Conservation (phyloP, 2,888 invertebrate genomes). For the Barypeithes pellucidus region DNA sequence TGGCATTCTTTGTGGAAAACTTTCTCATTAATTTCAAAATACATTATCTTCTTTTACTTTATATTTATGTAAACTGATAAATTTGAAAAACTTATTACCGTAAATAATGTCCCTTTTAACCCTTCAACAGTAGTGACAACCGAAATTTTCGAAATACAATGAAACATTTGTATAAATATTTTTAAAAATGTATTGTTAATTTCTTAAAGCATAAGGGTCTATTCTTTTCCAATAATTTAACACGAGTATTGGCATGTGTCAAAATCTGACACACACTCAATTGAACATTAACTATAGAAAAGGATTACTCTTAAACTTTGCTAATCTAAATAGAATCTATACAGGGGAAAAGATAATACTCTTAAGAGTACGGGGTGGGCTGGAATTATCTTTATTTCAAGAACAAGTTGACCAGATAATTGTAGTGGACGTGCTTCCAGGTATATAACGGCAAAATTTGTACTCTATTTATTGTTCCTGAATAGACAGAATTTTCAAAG, state of each 20-base stretch:
- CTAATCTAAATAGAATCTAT: slow-evolving; percentile 52
- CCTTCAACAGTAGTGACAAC: slow-evolving; percentile 14
- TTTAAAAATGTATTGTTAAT: slow-evolving; percentile 39
- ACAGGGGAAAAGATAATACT: slow-evolving; percentile 43
- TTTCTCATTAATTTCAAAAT: too few relatives aligned
- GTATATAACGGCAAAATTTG: slow-evolving; percentile 49
- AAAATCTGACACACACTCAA: slow-evolving; percentile 45
- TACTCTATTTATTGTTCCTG: slow-evolving; percentile 17
- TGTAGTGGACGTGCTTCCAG: slow-evolving; percentile 36
- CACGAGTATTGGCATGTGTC: slow-evolving; percentile 43
- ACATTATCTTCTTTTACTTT: too few relatives aligned
- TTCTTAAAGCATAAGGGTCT: slow-evolving; percentile 10
- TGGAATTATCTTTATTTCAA: slow-evolving; percentile 35
- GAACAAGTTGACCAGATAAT: slow-evolving; percentile 33
- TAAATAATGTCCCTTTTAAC: not conserved
- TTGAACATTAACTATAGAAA: slow-evolving; percentile 46
- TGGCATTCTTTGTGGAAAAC: too few relatives aligned
- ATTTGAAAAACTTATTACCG: too few relatives aligned
- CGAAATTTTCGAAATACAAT: slow-evolving; percentile 28
- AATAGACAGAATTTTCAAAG: not conserved
- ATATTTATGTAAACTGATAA: too few relatives aligned
- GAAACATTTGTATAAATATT: slow-evolving; percentile 45
- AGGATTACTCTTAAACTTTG: slow-evolving; percentile 45
- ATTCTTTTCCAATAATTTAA: slow-evolving; percentile 25
- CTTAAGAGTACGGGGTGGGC: slow-evolving; percentile 45